Base-by-base conservation (phyloP, 2,797 vertebrate species). In the Peromyscus melanophrys region DNA sequence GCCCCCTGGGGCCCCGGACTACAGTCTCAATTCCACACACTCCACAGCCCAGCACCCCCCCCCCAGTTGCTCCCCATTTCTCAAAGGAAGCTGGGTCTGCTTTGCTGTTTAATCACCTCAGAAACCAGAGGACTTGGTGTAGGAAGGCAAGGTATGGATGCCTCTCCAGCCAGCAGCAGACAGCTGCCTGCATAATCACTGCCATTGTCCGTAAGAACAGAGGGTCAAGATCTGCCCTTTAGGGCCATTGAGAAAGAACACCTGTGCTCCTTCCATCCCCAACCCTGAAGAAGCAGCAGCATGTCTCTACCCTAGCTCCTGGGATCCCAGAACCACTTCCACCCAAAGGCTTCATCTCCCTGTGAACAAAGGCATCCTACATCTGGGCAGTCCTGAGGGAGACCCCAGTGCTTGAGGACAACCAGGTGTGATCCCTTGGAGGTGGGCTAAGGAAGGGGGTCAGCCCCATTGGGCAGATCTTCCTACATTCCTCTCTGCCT, bases 181-280 rank as follows among this genome's bases (percentile, higher is more conserved):
- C 4, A 2, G 46, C 52, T 61, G 80, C 52, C 27, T 8, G 6
- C 34, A 49, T 17, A 31, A 16, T 3, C 31, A 29, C 25, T 8
- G 14, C 2, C 1, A 4, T 27, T 12, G 8, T 29, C 46, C 0
- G 1, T 21, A 31, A 75, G 37, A 31, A 76, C 8, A 19, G 13
- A 40, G 0, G 34, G 31, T 71, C 29, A 49, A 43, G 37, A 25
- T 19, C 52, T 29, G 9, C 37, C 76, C 27, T 46, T 69, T 1
- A 9, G 37, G 52, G 3, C 29, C 37, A 6, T 25, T 19, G 29
- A 59, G 52, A 37, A 89, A 34, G 43, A 71, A 17, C 27, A 37
- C 19, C 71, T 76, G 73, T 77, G 57, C 37, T 27, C 46, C 19
- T 14, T 81, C 40, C 73, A 29, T 8, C 4, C 49, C 21, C 29